These are phyloP conservation scores for Teleiodes luculella DNA, from an alignment of 2,888 invertebrate genomes.

Conservation along the genomic window DNA sequence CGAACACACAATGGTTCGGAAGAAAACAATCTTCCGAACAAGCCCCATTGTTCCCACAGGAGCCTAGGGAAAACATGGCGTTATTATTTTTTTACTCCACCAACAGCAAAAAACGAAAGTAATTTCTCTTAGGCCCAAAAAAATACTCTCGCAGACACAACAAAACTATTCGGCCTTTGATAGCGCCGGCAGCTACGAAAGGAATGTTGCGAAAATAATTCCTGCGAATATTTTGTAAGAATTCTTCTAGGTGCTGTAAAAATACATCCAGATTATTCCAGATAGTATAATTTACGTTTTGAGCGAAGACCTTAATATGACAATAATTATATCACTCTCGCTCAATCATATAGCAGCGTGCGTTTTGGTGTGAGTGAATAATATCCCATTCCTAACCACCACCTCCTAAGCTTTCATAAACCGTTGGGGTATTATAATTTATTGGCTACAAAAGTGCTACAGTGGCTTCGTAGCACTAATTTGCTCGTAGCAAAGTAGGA, in stretches of 20 bases:
- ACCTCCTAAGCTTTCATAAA: no score
- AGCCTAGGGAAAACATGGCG: constrained; percentile 4
- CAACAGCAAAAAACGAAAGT: constrained; percentile 2
- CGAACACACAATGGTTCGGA: constrained; percentile 18
- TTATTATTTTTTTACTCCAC: constrained; percentile 10
- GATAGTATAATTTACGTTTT: no score
- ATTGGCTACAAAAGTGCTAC: background rate
- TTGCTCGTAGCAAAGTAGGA: background rate
- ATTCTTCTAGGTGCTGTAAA: background rate
- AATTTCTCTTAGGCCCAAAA: background rate
- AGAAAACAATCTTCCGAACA: constrained; percentile 19
- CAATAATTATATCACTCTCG: no score
- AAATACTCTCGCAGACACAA: background rate
- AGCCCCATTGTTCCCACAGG: constrained; percentile 12
- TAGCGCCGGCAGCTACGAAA: background rate
- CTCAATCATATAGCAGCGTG: no score
- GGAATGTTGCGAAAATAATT: background rate
- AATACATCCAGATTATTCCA: no score
- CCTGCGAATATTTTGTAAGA: background rate
- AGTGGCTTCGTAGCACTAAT: background rate
- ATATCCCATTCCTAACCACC: no score
- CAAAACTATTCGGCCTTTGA: background rate
- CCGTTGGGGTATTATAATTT: no score
- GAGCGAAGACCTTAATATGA: no score
- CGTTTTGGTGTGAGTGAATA: no score